Evolutionary conservation across 2,113 vertebrate genomes (phyloP).

Genomic region (Hypocryptadius cinnamomeus): DNA sequence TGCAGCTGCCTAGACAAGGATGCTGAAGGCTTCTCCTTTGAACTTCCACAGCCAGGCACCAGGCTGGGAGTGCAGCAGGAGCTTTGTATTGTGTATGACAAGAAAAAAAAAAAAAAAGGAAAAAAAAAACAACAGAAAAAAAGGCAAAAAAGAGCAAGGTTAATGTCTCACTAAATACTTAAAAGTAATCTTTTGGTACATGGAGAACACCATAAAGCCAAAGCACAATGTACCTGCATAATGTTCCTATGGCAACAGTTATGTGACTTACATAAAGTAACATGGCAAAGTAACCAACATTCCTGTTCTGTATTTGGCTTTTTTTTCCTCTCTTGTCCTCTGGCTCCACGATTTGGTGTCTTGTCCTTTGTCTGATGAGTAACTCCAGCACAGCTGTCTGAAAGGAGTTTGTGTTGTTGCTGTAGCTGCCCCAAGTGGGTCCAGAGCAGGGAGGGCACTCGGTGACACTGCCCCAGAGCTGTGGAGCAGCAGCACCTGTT

Average conservation of each 20-base stretch:
- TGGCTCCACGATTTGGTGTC: neutral
- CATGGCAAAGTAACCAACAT: neutral
- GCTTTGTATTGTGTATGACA: neutral
- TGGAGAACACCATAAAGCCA: neutral
- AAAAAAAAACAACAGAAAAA: neutral
- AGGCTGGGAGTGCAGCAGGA: neutral
- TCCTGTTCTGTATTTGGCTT: conserved; percentile 18
- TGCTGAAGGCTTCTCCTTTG: conserved; percentile 14
- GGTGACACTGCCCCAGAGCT: neutral
- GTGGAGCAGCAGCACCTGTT: neutral
- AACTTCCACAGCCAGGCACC: neutral
- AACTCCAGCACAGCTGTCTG: fast-evolving
- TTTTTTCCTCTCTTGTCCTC: neutral
- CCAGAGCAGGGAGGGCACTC: neutral
- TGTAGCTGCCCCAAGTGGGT: neutral
- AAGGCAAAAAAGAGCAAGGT: neutral
- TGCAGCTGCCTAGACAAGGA: neutral
- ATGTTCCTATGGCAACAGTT: conserved; percentile 52
- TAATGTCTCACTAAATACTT: neutral
- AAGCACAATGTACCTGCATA: conserved; percentile 29
- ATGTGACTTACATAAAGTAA: conserved; percentile 56
- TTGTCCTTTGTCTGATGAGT: neutral
- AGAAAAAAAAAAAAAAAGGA: neutral
- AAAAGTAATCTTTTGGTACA: neutral
- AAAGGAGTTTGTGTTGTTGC: neutral